phyloP scores from a whole-genome alignment of 2,113 vertebrate genomes.

The Lichenostomus cassidix region DNA sequence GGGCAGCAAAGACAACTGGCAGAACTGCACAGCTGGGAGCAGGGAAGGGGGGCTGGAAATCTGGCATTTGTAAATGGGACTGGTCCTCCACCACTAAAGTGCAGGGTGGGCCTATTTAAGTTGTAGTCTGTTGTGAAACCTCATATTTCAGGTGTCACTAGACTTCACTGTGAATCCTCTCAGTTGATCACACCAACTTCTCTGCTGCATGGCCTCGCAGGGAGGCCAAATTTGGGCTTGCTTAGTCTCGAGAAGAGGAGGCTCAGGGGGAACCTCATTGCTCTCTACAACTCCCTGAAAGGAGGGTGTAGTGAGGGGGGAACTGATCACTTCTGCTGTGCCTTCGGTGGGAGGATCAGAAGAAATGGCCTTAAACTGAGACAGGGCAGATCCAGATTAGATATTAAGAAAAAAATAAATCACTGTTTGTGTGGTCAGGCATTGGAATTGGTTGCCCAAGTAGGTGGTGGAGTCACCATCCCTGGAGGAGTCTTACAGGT shows the following conservation, averaged over 20 bases:
- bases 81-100: background rate
- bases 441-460: background rate
- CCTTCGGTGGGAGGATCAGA: background rate
- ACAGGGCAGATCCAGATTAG: background rate
- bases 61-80: background rate
- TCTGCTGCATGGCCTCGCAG: rapidly evolving
- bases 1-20: background rate
- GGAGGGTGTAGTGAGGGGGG: background rate
- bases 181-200: background rate
- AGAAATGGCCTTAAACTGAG: background rate
- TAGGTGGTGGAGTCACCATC: background rate
- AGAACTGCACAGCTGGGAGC: background rate
- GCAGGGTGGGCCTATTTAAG: background rate
- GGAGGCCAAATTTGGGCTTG: background rate
- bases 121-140: background rate
- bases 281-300: background rate
- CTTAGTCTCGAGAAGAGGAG: background rate
- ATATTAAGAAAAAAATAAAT: too few relatives aligned
- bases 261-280: rapidly evolving
- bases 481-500: background rate
- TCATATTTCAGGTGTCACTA: background rate
- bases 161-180: background rate
- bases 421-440: background rate
- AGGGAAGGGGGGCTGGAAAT: background rate
- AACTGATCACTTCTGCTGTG: rapidly evolving